Evolutionary conservation across 1,140 invertebrate species (phyloP), one percentile per base, ranked within the genome.

Genomic region (Drosophila cardini): DNA sequence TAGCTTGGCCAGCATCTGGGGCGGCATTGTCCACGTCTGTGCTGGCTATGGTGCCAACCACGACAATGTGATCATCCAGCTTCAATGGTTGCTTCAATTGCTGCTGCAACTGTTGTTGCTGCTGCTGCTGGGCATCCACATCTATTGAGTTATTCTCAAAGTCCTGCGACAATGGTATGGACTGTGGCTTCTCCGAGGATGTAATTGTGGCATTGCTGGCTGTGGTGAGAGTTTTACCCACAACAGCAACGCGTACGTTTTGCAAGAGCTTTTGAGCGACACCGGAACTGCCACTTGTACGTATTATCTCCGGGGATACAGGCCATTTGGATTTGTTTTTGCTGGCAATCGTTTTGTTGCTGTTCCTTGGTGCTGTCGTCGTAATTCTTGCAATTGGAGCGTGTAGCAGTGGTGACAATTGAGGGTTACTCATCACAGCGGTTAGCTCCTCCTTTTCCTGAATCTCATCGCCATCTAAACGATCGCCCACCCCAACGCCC

Each of bases 101-200:
- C 6, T 58, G 69, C 9, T 57, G 77, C 2, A 52, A 74, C 42
- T 83, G 69, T 26, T 48, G 42, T 43, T 71, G 68, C 34, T 64
- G 65, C 26, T 58, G 74, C n/a, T 86, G 83, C 32, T 85, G 90
- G 4, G 90, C 87, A 63, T 91, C 91, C 10, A 90, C 81, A 42
- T 92, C 91, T 6, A 92, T 92, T 8, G 91, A 92, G 61, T 92
- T 92, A 56, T 91, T 92, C 60, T 92, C 91, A 42, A 92, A 91
- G 18, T 92, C 91, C 57, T 90, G 90, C 3, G 86, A 69, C 21
- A 90, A 38, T 5, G 76, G 57, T 32, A 90, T 76, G 8, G 72
- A 56, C 26, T 87, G 76, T 0, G 87, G 76, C 72, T 90, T 90
- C 40, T 91, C 81, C 4, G 86, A 83, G 15, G 90, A 78, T 16